Conservation (phyloP, 2,797 vertebrate genomes). For the Myoxocephalus aenaeus region DNA sequence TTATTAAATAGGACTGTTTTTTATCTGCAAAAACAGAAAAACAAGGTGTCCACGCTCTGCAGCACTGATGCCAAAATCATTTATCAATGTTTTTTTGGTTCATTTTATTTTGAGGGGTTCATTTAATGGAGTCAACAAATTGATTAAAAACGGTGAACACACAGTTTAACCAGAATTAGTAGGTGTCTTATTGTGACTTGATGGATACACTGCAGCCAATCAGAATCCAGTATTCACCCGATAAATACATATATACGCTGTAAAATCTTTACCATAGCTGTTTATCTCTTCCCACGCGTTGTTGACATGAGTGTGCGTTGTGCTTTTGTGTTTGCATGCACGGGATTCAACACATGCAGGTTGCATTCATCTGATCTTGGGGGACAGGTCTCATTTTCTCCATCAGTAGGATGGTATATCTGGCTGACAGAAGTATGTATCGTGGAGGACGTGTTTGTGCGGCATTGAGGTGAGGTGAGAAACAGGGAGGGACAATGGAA, state of each 20-base stretch:
- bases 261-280: too few relatives aligned
- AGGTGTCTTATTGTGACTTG: too few relatives aligned
- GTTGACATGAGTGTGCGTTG: not conserved
- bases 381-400: not conserved
- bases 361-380: not conserved
- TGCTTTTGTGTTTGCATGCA: not conserved
- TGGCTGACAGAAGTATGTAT: not conserved
- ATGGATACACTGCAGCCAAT: too few relatives aligned
- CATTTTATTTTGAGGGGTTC: not conserved
- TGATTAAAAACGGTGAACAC: too few relatives aligned
- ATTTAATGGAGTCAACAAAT: too few relatives aligned
- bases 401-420: not conserved
- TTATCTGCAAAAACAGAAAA: slow-evolving; percentile 53
- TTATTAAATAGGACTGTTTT: slow-evolving; percentile 41
- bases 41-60: slow-evolving; percentile 23
- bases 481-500: slow-evolving; percentile 16
- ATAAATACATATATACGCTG: too few relatives aligned
- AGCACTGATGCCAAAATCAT: slow-evolving; percentile 6
- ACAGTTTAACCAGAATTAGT: too few relatives aligned
- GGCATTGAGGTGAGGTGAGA: not conserved
- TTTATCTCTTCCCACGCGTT: not conserved
- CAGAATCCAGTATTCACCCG: too few relatives aligned
- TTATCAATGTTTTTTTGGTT: not conserved
- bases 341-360: too few relatives aligned
- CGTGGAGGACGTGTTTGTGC: not conserved